Base-by-base conservation (phyloP, 2,888 invertebrate genomes). In the Drosophila algonquin region DNA sequence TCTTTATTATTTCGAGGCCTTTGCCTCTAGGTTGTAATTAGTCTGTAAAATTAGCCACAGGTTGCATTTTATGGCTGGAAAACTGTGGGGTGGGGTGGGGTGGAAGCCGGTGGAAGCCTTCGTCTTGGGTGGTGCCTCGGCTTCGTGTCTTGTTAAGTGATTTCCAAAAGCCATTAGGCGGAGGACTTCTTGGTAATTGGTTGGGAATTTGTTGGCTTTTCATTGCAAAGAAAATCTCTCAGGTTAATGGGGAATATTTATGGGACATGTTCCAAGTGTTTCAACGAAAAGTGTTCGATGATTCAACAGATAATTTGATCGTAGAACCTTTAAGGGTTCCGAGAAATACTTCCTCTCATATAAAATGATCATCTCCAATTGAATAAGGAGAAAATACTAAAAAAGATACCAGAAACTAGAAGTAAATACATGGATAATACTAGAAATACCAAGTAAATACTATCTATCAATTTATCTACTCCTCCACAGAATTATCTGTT, bases 11-110 rank as follows among this genome's bases (percentile, higher is more conserved):
- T 73, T 59, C 47, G 72, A 58, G 63, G 67, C 44, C 64, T 73
- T 76, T 75, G 67, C 44, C 64, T 73, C 74, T 75, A 69, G 58
- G 76, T 63, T 63, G 53, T 65, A 87, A 87, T 87, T 87, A 69
- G 84, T 69, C 24, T 57, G 75, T 65, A 54, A 63, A 77, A 77
- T 69, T 77, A 76, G 62, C 79, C 64, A 79, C 81, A 81, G 76
- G 76, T 78, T 75, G 71, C 35, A 10, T 12, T 50, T n/a, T 53
- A 18, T 40, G n/a, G 14, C 40, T n/a, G n/a, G 40, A n/a, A 40
- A 40, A 40, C n/a, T 40, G 40, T 40, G 40, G 40, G 6, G 40
- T 40, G 40, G 40, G 40, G 6, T 40, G 40, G 21, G 21, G 21
- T 21, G 21, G 21, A n/a, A n/a, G 2, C 21, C 5, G 40, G 40